These are phyloP conservation scores for Rutpela maculata DNA, from an alignment of 2,888 invertebrate species.

Conservation along the genomic window DNA sequence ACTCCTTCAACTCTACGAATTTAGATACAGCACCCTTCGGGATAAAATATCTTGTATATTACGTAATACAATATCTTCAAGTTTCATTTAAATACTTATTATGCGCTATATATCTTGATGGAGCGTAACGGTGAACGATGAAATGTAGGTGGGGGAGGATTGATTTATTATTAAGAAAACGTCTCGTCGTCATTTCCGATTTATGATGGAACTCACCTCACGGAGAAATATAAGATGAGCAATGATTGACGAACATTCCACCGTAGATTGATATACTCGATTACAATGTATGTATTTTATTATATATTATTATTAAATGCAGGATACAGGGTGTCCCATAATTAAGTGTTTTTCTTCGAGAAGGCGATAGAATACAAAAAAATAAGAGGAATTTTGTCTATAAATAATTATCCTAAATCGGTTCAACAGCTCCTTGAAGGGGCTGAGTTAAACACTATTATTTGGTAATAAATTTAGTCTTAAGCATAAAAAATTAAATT, in stretches of 20 bases:
- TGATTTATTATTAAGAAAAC: slow-evolving; percentile 67
- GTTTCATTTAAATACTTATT: slow-evolving; percentile 4
- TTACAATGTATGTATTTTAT: slow-evolving; percentile 9
- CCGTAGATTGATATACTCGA: slow-evolving; percentile 32
- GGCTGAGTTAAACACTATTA: no score
- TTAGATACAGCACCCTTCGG: neutral
- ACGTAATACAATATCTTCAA: neutral
- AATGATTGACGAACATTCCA: slow-evolving; percentile 41
- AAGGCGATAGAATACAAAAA: no score
- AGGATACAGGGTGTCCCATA: no score
- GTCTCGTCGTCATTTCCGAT: slow-evolving; percentile 67
- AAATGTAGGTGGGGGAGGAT: slow-evolving; percentile 44
- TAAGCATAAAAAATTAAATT: no score
- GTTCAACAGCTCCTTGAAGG: no score
- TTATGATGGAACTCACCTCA: slow-evolving; percentile 59
- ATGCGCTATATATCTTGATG: slow-evolving; percentile 13
- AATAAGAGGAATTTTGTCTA: no score
- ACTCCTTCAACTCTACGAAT: neutral
- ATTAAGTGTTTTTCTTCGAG: no score
- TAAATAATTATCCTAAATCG: no score
- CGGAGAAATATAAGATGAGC: slow-evolving; percentile 42
- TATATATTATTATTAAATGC: neutral
- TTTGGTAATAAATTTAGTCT: no score
- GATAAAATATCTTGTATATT: neutral
- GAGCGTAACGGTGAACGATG: slow-evolving; percentile 15